Base-by-base conservation (phyloP, 2,113 vertebrate species). In the Marcusenius ussheri region DNA sequence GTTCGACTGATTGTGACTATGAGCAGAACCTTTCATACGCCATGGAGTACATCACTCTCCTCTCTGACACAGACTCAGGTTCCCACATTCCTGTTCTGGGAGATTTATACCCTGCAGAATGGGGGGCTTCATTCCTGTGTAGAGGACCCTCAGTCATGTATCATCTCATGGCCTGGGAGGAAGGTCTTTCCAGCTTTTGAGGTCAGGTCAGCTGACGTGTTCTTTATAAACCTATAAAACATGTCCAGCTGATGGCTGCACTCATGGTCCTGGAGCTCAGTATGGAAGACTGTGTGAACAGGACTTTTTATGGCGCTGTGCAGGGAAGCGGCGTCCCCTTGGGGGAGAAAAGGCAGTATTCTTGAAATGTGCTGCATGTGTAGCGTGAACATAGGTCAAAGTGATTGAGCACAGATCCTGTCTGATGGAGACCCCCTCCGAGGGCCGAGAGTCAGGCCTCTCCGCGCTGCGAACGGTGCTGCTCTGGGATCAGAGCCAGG, bases 361-460 rank as follows among this genome's bases (percentile, higher is more conserved):
- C 6, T 6, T 8, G 13, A 53, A 87, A 84, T 84, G 31, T 35
- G 50, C 85, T 56, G 50, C 85, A 53, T 53, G 85, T 87, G 49
- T 53, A 35, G 85, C 49, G 21, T 87, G 49, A 87, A 87, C 50
- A 87, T n/a, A 35, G 85, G 85, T 87, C 85, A 51, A 46, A 51
- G 21, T 51, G 85, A 31, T 51, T 31, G 46, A 51, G 85, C 85
- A 13, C 85, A 87, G 85, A 56, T 51, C n/a, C 13, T 15, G 85
- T 27, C 50, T 87, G 15, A 39, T 19, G 85, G 49, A 13, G 85
- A 47, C 17, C 83, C 45, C 83, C 83, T 50, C 45, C 10, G n/a
- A 49, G 45, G 45, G 46, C 83, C 1, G 21, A n/a, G 9, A 85
- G 42, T n/a, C 83, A 49, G 45, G 83, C 21, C 83, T 46, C 46